Base-by-base conservation (phyloP, 2,113 vertebrate species). In the Nestor notabilis region DNA sequence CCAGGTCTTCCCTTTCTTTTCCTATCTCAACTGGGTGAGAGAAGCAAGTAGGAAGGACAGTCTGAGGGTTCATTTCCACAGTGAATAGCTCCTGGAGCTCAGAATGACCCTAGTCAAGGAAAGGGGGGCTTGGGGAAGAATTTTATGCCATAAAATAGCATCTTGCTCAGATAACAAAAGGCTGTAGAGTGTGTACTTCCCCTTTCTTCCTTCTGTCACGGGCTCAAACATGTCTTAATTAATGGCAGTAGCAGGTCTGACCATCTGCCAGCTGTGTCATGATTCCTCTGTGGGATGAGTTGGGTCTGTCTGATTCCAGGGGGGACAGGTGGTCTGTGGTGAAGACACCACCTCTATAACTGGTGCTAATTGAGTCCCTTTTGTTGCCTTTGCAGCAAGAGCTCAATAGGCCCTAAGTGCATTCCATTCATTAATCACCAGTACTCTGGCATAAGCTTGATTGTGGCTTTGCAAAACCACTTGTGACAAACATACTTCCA, bases 271-370 rank as follows among this genome's bases (percentile, higher is more conserved):
- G 80, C 77, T 97, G 94, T 0, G 1, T 72, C 89, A 46, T 0
- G 0, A 20, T 53, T 55, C 19, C 53, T 87, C 87, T 89, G 49
- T 83, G 74, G 58, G 31, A 53, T 83, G 49, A 89, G 72, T 79
- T 83, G 90, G 68, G 28, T 78, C 69, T 87, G 63, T 84, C 56
- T 93, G 89, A 95, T 91, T 93, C 74, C 61, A n/a, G 91, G 37
- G 66, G 79, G 93, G 91, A 93, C 93, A 95, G 91, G 93, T 96
- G 96, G 95, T 89, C 89, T 91, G 49, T 82, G 44, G 61, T 71
- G 61, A 89, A 95, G 83, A 65, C 78, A 72, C 71, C 53, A 52
- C 82, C 64, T 74, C 89, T 27, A 15, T 94, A 92, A 96, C 86
- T 91, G 94, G 61, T 46, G 60, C 83, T 95, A 94, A 93, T 90